A percentile compares a stretch with the other conserved stretches of the same genome.
Conservation (phyloP, 2,888 invertebrate genomes). For the Leuctra nigra region DNA sequence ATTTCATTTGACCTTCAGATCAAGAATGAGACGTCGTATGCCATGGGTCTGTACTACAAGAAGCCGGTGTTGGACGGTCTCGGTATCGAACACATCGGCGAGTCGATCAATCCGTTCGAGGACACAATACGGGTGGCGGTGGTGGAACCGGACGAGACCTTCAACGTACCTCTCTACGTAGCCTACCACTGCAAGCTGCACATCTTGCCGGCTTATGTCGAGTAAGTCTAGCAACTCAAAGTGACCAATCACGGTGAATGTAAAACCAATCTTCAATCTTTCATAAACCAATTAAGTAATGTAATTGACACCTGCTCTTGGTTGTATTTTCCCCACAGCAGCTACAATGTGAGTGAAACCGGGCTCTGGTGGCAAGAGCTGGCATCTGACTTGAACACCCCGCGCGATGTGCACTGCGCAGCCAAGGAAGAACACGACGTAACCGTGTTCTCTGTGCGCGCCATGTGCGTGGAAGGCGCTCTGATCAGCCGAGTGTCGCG, state of each 20-base stretch:
- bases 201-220: constrained; percentile 63
- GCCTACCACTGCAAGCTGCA: constrained; percentile 75
- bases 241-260: no score
- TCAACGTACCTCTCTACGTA: constrained; percentile 68
- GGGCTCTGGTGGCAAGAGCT: constrained; percentile 79
- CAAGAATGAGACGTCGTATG: constrained; percentile 69
- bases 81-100: constrained; percentile 56
- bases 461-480: constrained; percentile 29
- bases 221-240: constrained; percentile 48
- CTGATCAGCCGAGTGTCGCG: constrained; percentile 40
- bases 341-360: constrained; percentile 61
- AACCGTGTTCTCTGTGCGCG: constrained; percentile 54
- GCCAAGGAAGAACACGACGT: constrained; percentile 53
- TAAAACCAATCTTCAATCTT: neutral
- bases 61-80: constrained; percentile 60
- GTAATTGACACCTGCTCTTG: neutral
- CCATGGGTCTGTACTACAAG: constrained; percentile 66
- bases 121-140: constrained; percentile 65
- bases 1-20: constrained; percentile 47
- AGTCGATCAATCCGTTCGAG: constrained; percentile 67
- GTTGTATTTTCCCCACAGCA: constrained; percentile 40
- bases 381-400: constrained; percentile 55
- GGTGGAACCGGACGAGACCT: constrained; percentile 65
- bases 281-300: neutral
- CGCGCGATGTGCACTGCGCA: constrained; percentile 60